Evolutionary conservation across 2,113 vertebrate species (phyloP), one percentile per base, ranked within the genome.

Genomic region (Chelonoidis abingdonii): DNA sequence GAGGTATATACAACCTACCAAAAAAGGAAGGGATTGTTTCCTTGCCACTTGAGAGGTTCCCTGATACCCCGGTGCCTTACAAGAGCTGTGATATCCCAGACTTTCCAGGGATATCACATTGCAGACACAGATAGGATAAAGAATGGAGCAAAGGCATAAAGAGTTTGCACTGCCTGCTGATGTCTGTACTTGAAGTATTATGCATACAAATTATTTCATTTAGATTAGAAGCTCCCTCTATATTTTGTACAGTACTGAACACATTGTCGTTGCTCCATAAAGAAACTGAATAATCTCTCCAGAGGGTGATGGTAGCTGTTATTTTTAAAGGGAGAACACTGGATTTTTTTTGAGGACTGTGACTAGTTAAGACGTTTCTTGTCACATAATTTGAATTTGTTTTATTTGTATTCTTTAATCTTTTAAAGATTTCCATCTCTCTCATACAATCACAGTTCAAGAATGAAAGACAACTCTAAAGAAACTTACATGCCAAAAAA

Each of bases 401-500:
- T 16, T 78, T 78, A 47, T 47, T 78, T 47, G 24, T 27, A 24
- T 78, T 78, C 44, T 16, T 78, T 78, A 78, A 47, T 29, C 75
- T 47, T 25, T 76, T 76, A 76, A 78, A 27, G 25, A 27, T 47
- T 47, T 14, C 50, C 69, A 88, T 7, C 87, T 22, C 57, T 93
- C 17, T 53, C 65, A 54, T 38, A 75, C 3, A 3, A 69, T 25
- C 14, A 5, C 4, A 14, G 47, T 89, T 81, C 54, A 49, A 87
- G 41, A 44, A 44, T 41, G 56, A 41, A 57, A 79, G 83, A 80
- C 59, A 84, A 53, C 8, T 59, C 54, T 87, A 84, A 4, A 80
- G 14, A 54, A 84, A 95, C 96, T 80, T n/a, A 92, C 91, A 83
- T 24, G 91, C 16, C 10, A 83, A 89, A 95, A 87, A 35, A 10